A percentile compares a stretch with the other conserved stretches of the same genome.
Conservation (phyloP, 2,888 invertebrate species). For the Germaria angustata region DNA sequence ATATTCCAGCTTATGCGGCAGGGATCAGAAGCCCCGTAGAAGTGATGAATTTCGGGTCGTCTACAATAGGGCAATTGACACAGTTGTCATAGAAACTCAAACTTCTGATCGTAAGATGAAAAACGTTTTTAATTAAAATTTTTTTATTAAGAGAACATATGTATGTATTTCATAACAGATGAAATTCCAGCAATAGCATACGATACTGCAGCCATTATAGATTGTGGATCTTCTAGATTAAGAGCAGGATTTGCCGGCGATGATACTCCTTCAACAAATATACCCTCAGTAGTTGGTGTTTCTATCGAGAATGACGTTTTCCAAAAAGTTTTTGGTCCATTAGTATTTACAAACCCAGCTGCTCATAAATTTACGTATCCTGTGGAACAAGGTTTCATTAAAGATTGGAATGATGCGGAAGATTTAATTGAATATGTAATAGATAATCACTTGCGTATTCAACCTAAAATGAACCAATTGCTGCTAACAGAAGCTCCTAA, state of each 20-base stretch:
- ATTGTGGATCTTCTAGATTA: constrained; percentile 17
- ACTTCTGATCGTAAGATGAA: constrained; percentile 23
- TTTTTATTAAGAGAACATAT: too few relatives aligned
- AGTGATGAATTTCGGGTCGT: neutral
- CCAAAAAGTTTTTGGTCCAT: constrained; percentile 4
- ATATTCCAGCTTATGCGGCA: constrained; percentile 12
- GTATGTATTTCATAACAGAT: neutral
- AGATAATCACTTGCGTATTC: constrained; percentile 2
- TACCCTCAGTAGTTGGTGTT: constrained; percentile 20
- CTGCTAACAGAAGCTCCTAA: constrained; percentile 17
- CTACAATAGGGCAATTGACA: constrained; percentile 2
- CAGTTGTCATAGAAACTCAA: constrained; percentile 23
- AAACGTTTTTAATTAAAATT: neutral
- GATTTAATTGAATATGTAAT: constrained; percentile 27
- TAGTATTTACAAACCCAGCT: neutral
- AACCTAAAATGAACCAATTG: constrained; percentile 28
- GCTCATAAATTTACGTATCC: constrained; percentile 22
- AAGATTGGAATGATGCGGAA: constrained; percentile 27
- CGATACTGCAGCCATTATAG: constrained; percentile 1
- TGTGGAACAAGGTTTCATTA: constrained; percentile 26
- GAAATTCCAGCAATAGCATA: neutral
- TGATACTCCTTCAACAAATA: constrained; percentile 8
- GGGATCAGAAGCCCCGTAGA: neutral
- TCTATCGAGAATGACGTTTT: neutral
- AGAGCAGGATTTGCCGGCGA: constrained; percentile 34